phyloP scores from a whole-genome alignment of 1,140 invertebrate species.

The Laupala kohalensis region DNA sequence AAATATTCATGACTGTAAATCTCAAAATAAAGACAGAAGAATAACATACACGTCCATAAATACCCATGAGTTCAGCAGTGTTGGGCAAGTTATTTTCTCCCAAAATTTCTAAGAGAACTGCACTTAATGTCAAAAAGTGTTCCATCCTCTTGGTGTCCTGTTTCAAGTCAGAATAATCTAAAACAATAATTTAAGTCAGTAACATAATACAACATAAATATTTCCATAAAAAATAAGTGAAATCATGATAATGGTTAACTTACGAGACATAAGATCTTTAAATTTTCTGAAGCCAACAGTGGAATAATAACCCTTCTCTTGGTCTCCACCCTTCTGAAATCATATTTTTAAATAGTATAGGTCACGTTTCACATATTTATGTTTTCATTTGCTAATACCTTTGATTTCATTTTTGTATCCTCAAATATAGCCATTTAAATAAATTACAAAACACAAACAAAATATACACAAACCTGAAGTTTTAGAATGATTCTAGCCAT shows the following conservation, averaged over 20 bases:
- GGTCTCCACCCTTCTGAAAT: constrained; percentile 42
- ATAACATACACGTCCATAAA: constrained; percentile 67
- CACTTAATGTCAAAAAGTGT: constrained; percentile 53
- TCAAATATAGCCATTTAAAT: no score
- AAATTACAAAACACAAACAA: not conserved
- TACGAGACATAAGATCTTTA: constrained; percentile 75
- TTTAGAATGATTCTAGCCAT: constrained; percentile 58
- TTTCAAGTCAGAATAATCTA: constrained; percentile 68
- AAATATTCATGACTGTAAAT: no score
- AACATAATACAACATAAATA: not conserved
- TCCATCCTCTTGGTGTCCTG: constrained; percentile 54
- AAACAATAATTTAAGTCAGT: constrained; percentile 21
- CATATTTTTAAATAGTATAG: no score
- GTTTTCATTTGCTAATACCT: no score
- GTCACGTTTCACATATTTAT: no score
- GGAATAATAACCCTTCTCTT: constrained; percentile 49
- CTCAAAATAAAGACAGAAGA: no score
- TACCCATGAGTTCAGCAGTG: constrained; percentile 57
- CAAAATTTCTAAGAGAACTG: constrained; percentile 52
- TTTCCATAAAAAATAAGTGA: constrained; percentile 2
- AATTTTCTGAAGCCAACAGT: constrained; percentile 55
- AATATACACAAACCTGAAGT: constrained; percentile 28
- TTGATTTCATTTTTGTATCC: no score
- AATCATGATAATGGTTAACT: constrained; percentile 29
- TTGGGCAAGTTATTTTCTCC: constrained; percentile 52